phyloP scores from a whole-genome alignment of 2,113 vertebrate species.

The Balaeniceps rex region DNA sequence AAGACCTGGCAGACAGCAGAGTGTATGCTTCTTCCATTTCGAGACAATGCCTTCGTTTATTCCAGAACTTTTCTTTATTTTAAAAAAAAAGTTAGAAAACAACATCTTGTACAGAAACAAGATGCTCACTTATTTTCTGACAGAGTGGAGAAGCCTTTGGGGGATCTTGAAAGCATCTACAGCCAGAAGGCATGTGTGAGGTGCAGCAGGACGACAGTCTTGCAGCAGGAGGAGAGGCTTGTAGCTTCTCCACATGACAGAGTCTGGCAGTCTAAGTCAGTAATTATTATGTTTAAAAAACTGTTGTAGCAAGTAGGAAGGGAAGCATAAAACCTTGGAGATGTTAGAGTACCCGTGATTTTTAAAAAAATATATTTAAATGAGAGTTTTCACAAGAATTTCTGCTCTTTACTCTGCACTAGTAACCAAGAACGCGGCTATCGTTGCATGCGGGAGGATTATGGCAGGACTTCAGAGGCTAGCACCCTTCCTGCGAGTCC shows the following conservation, averaged over 20 bases:
- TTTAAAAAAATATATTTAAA: neutral
- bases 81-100: neutral
- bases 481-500: neutral
- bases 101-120: neutral
- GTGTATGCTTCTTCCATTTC: neutral
- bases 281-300: neutral
- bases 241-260: neutral
- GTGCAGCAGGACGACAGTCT: neutral
- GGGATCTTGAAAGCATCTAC: slow-evolving; percentile 41
- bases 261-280: slow-evolving; percentile 1
- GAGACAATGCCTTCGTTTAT: neutral
- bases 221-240: neutral
- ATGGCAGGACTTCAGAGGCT: neutral
- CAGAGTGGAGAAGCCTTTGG: slow-evolving; percentile 17
- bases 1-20: neutral
- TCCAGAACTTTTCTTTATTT: neutral
- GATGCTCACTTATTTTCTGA: slow-evolving; percentile 15
- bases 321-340: neutral
- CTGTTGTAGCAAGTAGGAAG: neutral
- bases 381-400: neutral
- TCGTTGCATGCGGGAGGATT: neutral
- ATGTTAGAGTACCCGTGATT: neutral
- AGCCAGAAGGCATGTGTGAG: slow-evolving; percentile 19
- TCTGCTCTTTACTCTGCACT: neutral
- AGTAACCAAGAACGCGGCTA: accelerated